Base-by-base conservation (phyloP, 2,113 vertebrate species). In the Philantomba maxwellii region DNA sequence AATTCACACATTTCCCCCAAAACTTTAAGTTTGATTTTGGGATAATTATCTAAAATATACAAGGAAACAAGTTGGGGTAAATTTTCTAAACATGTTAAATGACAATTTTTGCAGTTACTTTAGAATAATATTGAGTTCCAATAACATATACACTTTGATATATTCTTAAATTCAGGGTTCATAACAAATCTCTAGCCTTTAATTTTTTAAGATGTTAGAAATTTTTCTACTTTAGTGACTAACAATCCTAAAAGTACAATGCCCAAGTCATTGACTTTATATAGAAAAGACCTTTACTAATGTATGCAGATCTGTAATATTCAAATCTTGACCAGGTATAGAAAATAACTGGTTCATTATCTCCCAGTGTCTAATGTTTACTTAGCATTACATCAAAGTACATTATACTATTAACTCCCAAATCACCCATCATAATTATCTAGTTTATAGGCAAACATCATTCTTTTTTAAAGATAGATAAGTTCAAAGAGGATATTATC, bases 161-260 rank as follows among this genome's bases (percentile, higher is more conserved):
- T 57, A 77, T 64, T 70, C 39, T 75, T 81, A 62, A 89, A 49
- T 89, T 17, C 39, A 82, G 17, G 4, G 64, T 93, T 95, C 28
- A 55, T 21, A 78, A 75, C 6, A 89, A 84, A 87, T 47, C 7
- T 84, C 39, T 45, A 60, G 11, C 7, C 23, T 82, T 77, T 91
- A 21, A 82, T 53, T 60, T 66, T 88, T 87, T 66, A 87, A 80
- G 4, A 10, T 23, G 0, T 47, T 83, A 62, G 7, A 75, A 51
- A 28, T 21, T 33, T 81, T 70, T 94, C 81, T 30, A 66, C 30
- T 82, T 91, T 62, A 87, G 45, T 95, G 75, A 92, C 64, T 84
- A 95, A 89, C 70, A 19, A 62, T 43, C 45, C 73, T 93, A 86
- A 89, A 86, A 49, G n/a, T n/a, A 82, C 21, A 96, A 93, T 43